Evolutionary conservation across 2,797 vertebrate species (phyloP).

Genomic region (Sarcophilus harrisii): DNA sequence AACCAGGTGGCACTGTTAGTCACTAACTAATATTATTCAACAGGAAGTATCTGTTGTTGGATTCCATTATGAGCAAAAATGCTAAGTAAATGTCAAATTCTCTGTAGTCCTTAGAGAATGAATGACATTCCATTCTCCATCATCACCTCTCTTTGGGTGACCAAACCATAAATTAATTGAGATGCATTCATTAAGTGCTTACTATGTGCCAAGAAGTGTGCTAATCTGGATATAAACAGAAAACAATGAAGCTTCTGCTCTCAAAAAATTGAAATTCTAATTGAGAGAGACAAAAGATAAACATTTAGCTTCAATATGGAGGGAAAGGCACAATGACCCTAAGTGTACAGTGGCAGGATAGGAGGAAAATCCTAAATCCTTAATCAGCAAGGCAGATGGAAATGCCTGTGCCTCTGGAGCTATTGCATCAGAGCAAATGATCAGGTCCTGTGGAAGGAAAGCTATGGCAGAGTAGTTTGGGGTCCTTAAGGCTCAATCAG

Average conservation of each 20-base stretch:
- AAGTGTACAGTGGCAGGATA: neutral
- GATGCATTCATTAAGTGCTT: neutral
- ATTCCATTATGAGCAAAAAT: neutral
- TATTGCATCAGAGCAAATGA: neutral
- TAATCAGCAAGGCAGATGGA: neutral
- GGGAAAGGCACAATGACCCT: neutral
- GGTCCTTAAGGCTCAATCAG: neutral
- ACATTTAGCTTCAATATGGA: neutral
- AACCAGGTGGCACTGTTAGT: neutral
- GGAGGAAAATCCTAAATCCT: neutral
- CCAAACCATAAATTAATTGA: neutral
- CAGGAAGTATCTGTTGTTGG: neutral
- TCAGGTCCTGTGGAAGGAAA: neutral
- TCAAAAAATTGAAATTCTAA: conserved; percentile 32
- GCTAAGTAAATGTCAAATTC: neutral
- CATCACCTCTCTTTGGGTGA: neutral
- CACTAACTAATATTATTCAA: neutral
- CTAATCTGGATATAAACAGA: neutral
- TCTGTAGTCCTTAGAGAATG: neutral
- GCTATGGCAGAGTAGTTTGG: neutral
- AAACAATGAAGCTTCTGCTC: neutral
- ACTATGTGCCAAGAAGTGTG: neutral
- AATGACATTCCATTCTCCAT: neutral
- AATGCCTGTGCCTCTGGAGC: neutral
- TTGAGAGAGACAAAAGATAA: neutral